These are phyloP conservation scores for Bhutanitis thaidina DNA, from an alignment of 2,888 invertebrate species.

Conservation along the genomic window DNA sequence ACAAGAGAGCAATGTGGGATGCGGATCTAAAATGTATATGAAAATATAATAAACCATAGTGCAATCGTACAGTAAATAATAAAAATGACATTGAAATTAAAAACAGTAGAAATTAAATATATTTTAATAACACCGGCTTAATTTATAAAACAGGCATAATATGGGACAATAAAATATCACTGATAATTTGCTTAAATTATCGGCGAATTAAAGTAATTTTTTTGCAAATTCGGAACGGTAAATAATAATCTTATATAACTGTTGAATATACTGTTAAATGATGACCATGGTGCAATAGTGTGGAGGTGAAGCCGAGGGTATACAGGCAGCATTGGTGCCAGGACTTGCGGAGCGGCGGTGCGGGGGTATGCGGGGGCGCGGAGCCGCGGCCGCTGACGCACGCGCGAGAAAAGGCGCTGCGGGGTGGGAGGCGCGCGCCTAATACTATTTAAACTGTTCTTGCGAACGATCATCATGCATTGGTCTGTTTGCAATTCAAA, in stretches of 20 bases:
- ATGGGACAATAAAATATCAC: too few relatives aligned
- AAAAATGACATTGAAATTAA: too few relatives aligned
- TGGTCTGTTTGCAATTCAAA: slow-evolving; percentile 85
- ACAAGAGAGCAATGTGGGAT: neutral
- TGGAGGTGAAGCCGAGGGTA: slow-evolving; percentile 26
- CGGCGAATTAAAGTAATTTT: too few relatives aligned
- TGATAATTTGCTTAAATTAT: too few relatives aligned
- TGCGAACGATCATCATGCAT: slow-evolving; percentile 83
- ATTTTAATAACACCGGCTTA: too few relatives aligned
- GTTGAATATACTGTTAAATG: too few relatives aligned
- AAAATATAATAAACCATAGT: neutral
- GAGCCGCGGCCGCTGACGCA: slow-evolving; percentile 71
- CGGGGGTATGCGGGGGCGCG: slow-evolving; percentile 19
- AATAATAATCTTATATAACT: too few relatives aligned
- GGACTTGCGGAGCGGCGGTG: slow-evolving; percentile 28
- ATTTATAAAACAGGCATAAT: too few relatives aligned
- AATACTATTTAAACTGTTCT: slow-evolving; percentile 83
- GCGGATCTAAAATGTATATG: neutral
- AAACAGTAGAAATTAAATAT: too few relatives aligned
- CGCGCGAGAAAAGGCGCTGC: slow-evolving; percentile 78
- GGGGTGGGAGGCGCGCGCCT: slow-evolving; percentile 78
- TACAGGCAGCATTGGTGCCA: slow-evolving; percentile 18
- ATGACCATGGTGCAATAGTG: slow-evolving; percentile 7
- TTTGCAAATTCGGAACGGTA: too few relatives aligned
- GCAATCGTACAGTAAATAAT: too few relatives aligned